Percentiles rank a stretch among this genome's conserved stretches.
These are phyloP conservation scores for Podargus strigoides DNA, from an alignment of 2,797 vertebrate species.

Conservation along the genomic window DNA sequence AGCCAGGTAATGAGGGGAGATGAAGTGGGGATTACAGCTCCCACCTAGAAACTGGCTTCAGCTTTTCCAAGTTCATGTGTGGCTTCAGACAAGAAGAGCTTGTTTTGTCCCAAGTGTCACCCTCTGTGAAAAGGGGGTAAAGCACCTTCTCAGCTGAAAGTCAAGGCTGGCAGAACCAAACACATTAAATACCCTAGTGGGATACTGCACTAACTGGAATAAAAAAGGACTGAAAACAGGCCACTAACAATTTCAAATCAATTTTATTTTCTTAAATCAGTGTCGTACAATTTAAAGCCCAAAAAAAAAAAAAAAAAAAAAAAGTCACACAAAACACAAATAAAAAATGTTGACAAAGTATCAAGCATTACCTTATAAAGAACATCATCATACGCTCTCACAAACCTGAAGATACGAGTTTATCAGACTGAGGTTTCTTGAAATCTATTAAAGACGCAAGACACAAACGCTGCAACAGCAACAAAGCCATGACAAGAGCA, in stretches of 20 bases:
- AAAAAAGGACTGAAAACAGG: background rate
- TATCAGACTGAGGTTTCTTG: constrained; percentile 39
- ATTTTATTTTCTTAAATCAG: constrained; percentile 74
- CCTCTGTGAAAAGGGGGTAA: background rate
- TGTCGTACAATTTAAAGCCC: constrained; percentile 69
- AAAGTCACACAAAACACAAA: constrained; percentile 64
- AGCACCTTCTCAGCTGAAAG: background rate
- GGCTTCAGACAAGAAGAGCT: background rate
- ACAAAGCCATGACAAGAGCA: constrained; percentile 21
- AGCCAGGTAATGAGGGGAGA: background rate
- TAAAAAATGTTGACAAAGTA: constrained; percentile 55
- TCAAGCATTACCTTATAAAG: constrained; percentile 29
- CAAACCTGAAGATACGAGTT: constrained; percentile 44
- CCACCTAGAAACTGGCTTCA: background rate
- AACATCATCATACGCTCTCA: constrained; percentile 40
- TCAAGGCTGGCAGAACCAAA: background rate
- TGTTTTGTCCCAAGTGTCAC: background rate
- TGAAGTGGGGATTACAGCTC: background rate
- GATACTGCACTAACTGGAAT: background rate
- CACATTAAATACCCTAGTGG: accelerated
- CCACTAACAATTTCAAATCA: constrained; percentile 66
- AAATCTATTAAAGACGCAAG: constrained; percentile 37
- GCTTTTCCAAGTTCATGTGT: background rate
- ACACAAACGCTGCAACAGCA: constrained; percentile 29
- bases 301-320: constrained; percentile 29